These are phyloP conservation scores for Tiliqua scincoides DNA, from an alignment of 2,113 vertebrate species.

Conservation along the genomic window DNA sequence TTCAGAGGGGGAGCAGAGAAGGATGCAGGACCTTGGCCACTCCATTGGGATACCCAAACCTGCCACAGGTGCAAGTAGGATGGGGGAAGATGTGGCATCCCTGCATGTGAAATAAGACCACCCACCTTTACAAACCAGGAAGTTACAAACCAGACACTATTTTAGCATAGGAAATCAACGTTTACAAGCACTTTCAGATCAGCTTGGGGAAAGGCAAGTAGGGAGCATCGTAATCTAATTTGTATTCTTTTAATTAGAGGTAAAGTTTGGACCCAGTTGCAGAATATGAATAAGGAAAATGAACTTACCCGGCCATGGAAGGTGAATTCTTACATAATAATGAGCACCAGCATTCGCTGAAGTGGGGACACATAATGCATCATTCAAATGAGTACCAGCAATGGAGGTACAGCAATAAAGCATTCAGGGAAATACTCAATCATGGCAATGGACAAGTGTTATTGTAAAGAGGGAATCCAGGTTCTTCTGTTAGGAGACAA, in stretches of 20 bases:
- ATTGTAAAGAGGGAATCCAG: slow-evolving; percentile 7
- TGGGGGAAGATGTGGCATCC: too few species aligned
- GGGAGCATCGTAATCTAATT: slow-evolving; percentile 18
- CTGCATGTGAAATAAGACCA: neutral
- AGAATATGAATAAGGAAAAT: slow-evolving; percentile 49
- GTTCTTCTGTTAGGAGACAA: slow-evolving; percentile 13
- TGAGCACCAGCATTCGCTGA: slow-evolving; percentile 22
- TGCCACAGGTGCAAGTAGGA: neutral
- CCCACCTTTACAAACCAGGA: neutral
- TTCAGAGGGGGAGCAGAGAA: too few species aligned
- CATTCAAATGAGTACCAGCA: slow-evolving; percentile 51
- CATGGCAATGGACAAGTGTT: neutral
- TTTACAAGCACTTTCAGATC: neutral
- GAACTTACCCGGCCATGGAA: slow-evolving; percentile 33
- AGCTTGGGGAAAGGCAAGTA: slow-evolving; percentile 27
- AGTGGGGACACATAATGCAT: neutral
- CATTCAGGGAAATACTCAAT: slow-evolving; percentile 24
- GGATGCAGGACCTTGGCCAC: too few species aligned
- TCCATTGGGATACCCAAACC: neutral
- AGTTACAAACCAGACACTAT: neutral
- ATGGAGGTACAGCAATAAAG: slow-evolving; percentile 5
- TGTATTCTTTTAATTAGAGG: slow-evolving; percentile 44
- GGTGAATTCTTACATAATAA: slow-evolving; percentile 38
- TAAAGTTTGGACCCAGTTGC: slow-evolving; percentile 33
- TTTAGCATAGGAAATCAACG: slow-evolving; percentile 26